Base-by-base conservation (phyloP, 2,888 invertebrate genomes). In the Gerris lacustris region DNA sequence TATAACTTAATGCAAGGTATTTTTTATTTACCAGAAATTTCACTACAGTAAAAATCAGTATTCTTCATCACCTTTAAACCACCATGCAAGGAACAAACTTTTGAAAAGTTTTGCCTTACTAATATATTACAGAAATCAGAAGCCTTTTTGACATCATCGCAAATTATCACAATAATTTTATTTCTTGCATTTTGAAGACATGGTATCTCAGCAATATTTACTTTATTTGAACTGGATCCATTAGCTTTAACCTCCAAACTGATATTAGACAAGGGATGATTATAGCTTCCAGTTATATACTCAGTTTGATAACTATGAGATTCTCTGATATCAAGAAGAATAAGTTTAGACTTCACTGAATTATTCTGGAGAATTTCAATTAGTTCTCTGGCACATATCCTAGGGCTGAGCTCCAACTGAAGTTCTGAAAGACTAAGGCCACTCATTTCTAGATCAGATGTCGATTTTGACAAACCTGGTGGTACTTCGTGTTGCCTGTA, bases 371-470 rank as follows among this genome's bases (percentile, higher is more conserved):
- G 82, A 71, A 95, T 79, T 70, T 89, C 84, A 73, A 92, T 83
- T 77, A 95, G 87, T 81, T 96, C 96, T 66, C 88, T 87, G 9
- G 91, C 88, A 77, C 92, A 94, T 71, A 96, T 91, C 70, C 94
- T 85, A 0, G 95, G 90, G 78, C 89, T 88, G 75, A 87, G 86
- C 82, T 94, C 92, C 6, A 82, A 79, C 78, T 89, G 89, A 68
- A 94, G 80, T 71, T 87, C 86, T 45, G 86, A 85, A 77, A 92
- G 79, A 0, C 88, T 83, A 68, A 91, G 84, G 73, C 87, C 87
- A 15, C 86, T 85, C 78, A 88, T 85, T 77, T 72, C 76, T 69
- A 73, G 72, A 67, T 73, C 71, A 43, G 67, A 67, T n/a, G 67
- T 44, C n/a, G 67, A 63, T 68, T 72, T 72, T 63, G 73, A 69